Base-by-base conservation (phyloP, 1,140 invertebrate genomes). In the Formica selysi region DNA sequence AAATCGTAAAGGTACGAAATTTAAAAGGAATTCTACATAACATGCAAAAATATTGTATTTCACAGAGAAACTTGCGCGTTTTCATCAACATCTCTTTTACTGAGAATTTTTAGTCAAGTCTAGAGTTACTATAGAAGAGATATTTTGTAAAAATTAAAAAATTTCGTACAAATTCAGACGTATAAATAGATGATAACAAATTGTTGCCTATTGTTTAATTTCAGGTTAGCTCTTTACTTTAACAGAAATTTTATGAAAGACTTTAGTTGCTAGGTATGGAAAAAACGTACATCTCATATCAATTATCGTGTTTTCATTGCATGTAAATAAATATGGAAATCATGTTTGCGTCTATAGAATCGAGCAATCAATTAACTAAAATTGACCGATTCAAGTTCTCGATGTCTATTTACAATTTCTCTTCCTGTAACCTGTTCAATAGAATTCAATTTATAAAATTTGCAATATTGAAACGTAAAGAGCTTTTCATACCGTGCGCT, bases 401-500 rank as follows among this genome's bases (percentile, higher is more conserved):
- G 54, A 74, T 19, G 73, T n/a, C 29, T 32, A 61, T 59, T 73
- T 59, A 59, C 36, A 81, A 73, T 61, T 61, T 44, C 38, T 44
- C 68, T 74, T 51, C 26, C 16, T 10, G 32, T 10, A n/a, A 16
- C 38, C 13, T 13, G 8, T 61, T 51, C 48, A 51, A 61, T 44
- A 61, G 26, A 61, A 61, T 74, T 83, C 68, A 16, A 48, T 83
- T 83, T 73, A 73, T 61, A 13, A 73, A 74, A 83, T 73, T 83
- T 44, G 68, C 51, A 13, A 74, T 83, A 83, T 61, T 83, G 79
- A 10, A 59, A 73, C 19, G 51, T 29, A 81, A 74, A 81, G 67
- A 67, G 79, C 54, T 71, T 81, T 81, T 81, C 78, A 81, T 68
- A 67, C 13, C 22, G 48, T 16, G 4, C 48, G 22, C 10, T 76